A percentile compares a stretch with the other conserved stretches of the same genome.
These are phyloP conservation scores for Sapayoa aenigma DNA, from an alignment of 2,113 vertebrate species.

Conservation along the genomic window DNA sequence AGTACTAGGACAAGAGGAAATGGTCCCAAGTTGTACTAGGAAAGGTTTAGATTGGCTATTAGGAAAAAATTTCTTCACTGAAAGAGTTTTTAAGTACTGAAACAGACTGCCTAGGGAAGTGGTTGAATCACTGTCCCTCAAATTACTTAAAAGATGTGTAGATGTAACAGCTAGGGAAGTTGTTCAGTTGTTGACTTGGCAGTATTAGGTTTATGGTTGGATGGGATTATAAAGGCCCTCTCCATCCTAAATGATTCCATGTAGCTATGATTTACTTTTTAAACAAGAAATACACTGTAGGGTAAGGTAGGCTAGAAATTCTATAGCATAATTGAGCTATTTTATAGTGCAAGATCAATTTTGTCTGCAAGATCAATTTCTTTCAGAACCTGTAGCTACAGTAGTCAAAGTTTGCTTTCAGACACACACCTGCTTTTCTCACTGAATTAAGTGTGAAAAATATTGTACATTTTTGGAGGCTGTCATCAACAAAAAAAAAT, in stretches of 20 bases:
- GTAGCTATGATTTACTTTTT: background rate
- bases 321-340: background rate
- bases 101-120: background rate
- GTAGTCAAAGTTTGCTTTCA: background rate
- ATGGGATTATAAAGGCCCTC: background rate
- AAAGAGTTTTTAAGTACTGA: background rate
- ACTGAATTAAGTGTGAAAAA: background rate
- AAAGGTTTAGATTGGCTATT: background rate
- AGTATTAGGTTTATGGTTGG: background rate
- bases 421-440: background rate
- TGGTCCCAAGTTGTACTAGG: background rate
- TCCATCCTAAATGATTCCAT: background rate
- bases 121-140: background rate
- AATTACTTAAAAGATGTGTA: background rate
- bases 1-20: background rate
- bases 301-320: background rate
- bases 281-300: background rate
- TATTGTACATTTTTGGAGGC: background rate
- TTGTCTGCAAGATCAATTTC: background rate
- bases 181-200: background rate
- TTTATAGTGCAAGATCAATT: background rate
- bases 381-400: background rate
- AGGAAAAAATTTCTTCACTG: background rate
- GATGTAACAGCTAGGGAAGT: background rate
- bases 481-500: background rate